These are phyloP conservation scores for Ophion ventricosus DNA, from an alignment of 2,888 invertebrate genomes.

Conservation along the genomic window DNA sequence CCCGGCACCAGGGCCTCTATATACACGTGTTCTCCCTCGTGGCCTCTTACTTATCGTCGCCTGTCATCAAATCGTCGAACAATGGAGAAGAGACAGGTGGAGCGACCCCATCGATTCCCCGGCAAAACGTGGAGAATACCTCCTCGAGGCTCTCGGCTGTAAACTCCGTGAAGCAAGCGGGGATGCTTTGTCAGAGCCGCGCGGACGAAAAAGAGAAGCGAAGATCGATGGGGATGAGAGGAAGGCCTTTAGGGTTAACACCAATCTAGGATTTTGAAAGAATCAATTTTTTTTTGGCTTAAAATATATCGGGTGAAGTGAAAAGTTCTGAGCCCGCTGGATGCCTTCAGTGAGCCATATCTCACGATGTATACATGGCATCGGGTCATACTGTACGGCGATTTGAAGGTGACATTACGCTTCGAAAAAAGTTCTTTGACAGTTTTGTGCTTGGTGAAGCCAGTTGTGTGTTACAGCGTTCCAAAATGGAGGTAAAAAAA, in stretches of 20 bases:
- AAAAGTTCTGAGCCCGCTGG: no score
- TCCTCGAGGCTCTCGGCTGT: conserved; percentile 49
- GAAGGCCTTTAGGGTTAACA: background rate
- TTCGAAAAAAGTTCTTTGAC: no score
- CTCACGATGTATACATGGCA: no score
- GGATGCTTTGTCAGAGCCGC: conserved; percentile 17
- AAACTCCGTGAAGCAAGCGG: conserved; percentile 24
- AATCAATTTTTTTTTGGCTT: no score
- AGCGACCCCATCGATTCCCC: conserved; percentile 63
- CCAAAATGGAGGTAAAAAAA: no score
- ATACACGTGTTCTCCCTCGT: conserved; percentile 53
- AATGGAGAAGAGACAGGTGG: conserved; percentile 53
- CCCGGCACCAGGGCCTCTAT: conserved; percentile 45
- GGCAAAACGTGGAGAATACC: conserved; percentile 52
- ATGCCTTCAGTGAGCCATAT: no score
- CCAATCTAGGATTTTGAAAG: no score
- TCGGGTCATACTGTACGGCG: no score
- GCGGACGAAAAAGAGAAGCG: conserved; percentile 1
- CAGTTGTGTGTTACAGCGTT: no score
- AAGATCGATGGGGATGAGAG: conserved; percentile 19
- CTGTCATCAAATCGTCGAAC: conserved; percentile 66
- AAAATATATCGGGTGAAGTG: no score
- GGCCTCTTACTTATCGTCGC: conserved; percentile 64
- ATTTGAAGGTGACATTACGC: no score
- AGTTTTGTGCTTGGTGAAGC: no score